Evolutionary conservation across 2,113 vertebrate species (phyloP), one percentile per base, ranked within the genome.

Genomic region (Gambusia affinis): DNA sequence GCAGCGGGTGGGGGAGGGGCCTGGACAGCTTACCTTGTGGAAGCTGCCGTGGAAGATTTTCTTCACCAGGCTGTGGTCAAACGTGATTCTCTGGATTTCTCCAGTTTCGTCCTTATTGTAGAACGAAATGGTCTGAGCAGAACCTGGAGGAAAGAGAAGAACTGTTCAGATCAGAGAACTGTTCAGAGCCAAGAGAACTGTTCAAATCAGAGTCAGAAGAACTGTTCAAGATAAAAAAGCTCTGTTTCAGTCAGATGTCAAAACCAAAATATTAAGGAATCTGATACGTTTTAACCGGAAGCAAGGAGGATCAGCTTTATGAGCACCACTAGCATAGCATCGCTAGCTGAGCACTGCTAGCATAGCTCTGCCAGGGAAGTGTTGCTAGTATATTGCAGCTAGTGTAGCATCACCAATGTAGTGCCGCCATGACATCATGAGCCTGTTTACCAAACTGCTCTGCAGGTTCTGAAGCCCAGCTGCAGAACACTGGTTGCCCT

Each of bases 31-130:
- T 95, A 99, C 98, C 97, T 99, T 99, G 91, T 99, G 98, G 92
- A 99, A 99, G 89, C 97, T 99, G 81, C 98, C 98, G 73, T 98
- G 97, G 93, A 99, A 99, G 67, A 99, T 94, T 83, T 92, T 95
- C 94, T 96, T 97, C 63, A 99, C 87, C 54, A 92, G 95, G 12
- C 95, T 92, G 27, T 84, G 92, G 90, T 98, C 96, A 85, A 99
- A 99, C 11, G 94, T 94, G 72, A 95, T 93, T 1, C 92, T 97
- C 90, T 99, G 97, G 76, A 95, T 87, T 42, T 97, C 96, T 8
- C 98, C 98, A 24, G 95, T 90, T 62, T 92, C 92, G 82, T 97
- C 97, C 86, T 96, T 98, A 91, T 97, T 99, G 90, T 98, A 99
- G 94, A 99, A 99, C 6, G 97, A 97, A 72, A 99, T 70, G 0